Base-by-base conservation (phyloP, 2,113 vertebrate genomes). In the Leptobrachium leishanense region DNA sequence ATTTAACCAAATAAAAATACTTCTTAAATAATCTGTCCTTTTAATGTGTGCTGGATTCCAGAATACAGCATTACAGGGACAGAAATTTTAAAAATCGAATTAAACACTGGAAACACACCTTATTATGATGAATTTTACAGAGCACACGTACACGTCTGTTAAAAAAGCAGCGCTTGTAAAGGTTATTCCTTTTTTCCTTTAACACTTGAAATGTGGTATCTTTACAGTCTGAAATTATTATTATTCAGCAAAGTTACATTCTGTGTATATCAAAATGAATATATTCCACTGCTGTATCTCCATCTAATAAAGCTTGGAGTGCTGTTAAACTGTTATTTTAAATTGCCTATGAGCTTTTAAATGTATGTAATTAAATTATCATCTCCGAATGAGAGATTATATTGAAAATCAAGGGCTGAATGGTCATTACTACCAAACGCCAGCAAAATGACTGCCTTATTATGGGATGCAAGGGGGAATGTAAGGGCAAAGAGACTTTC, bases 351-450 rank as follows among this genome's bases (percentile, higher is more conserved):
- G 77, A 62, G 65, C 63, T 73, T 74, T 80, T 80, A 80, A 80
- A 80, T 80, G 77, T 80, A 80, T 80, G 77, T 80, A 80, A 80
- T 80, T 74, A 80, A 80, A 80, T 80, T 80, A 74, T 74, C 77
- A 80, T 80, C 77, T 68, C 77, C 62, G 70, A 80, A 80, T 80
- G 63, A 80, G 63, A 74, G 77, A 73, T 80, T 80, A 80, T 80
- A 80, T 80, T 73, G 70, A 80, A 80, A 80, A 80, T 68, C 77
- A 80, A 73, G 77, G 77, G 71, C 71, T 80, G 77, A 80, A 80
- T 44, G 70, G 70, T 42, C 71, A 80, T 80, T 80, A 68, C 62
- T 13, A 80, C 77, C 77, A 67, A 80, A 80, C 72, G 77, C 63
- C 53, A 40, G 63, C 46, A 44, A 72, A 80, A 74, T 80, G 40